A percentile compares a stretch with the other conserved stretches of the same genome.
These are phyloP conservation scores for Bombus breviceps DNA, from an alignment of 1,140 invertebrate species.

Conservation along the genomic window DNA sequence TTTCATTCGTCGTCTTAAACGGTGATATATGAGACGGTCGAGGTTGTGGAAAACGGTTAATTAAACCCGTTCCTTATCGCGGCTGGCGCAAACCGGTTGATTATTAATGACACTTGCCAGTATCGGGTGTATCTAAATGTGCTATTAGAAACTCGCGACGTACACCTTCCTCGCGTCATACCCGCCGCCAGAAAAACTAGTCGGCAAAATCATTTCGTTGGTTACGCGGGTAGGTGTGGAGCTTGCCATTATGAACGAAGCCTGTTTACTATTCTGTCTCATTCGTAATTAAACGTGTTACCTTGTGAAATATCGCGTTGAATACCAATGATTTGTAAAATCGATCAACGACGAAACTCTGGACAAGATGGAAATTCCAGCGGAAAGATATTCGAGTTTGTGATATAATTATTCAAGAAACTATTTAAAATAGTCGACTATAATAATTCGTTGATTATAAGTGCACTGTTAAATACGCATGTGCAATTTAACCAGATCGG, in stretches of 20 bases:
- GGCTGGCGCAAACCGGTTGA: slow-evolving; percentile 3
- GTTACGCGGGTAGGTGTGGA: not conserved
- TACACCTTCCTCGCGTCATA: not conserved
- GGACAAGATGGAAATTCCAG: not conserved
- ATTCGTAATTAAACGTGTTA: not conserved
- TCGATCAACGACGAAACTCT: not conserved
- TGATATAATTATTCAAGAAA: no score
- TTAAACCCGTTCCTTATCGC: slow-evolving; percentile 16
- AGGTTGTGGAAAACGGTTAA: slow-evolving; percentile 6
- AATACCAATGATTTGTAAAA: not conserved
- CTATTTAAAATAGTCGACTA: no score
- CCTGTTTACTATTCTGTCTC: not conserved
- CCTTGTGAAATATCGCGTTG: not conserved
- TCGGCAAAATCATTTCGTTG: not conserved
- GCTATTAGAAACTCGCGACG: not conserved
- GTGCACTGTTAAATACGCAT: not conserved
- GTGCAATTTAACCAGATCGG: not conserved
- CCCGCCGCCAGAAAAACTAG: not conserved
- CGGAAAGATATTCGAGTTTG: not conserved
- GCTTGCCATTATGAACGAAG: not conserved
- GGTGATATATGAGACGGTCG: not conserved
- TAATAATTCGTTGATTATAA: not conserved
- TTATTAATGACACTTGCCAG: not conserved
- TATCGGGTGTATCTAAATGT: not conserved
- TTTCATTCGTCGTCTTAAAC: not conserved